Evolutionary conservation across 2,113 vertebrate genomes (phyloP), one percentile per base, ranked within the genome.

Genomic region (Gambusia affinis): DNA sequence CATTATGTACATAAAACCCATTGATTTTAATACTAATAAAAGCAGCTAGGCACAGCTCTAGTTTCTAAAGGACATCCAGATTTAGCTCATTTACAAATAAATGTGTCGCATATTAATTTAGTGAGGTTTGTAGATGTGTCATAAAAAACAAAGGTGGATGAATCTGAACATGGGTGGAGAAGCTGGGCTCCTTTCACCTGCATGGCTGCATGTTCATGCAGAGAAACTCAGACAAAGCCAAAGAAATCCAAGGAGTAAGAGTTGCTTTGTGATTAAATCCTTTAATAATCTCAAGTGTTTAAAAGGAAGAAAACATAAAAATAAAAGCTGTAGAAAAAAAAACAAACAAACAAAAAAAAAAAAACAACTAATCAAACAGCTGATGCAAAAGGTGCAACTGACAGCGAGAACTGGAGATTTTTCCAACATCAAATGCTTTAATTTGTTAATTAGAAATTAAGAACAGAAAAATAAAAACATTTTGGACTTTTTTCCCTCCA

Each of bases 221-320:
- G 57, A 89, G 22, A 84, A 79, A 88, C 33, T 81, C 75, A 90
- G 82, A 90, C 77, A 73, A 74, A 78, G 63, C 47, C 76, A 92
- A 93, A 91, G 27, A 85, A 91, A 33, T 81, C 79, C 67, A 85
- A 78, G 62, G 65, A 82, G 70, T 76, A 74, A 72, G 31, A 82
- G 73, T 71, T 82, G 76, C 68, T 80, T 87, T 83, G 87, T 91
- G 87, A 87, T 91, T 78, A 70, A 91, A 91, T 87, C 79, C 85
- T 93, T 93, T 93, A 93, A 92, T 92, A 84, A 75, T 86, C 67
- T 88, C 75, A 90, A 82, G 80, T 86, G 80, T 86, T 87, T 83
- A 33, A n/a, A n/a, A n/a, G 24, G 51, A 54, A 47, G 19, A 51
- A 51, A 24, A 54, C 51, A 15, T 47, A 19, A 47, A 47, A 47